Evolutionary conservation across 53 echinoderm and acorn worm genomes (phyloP).

Genomic region (Echinarachnius parma): DNA sequence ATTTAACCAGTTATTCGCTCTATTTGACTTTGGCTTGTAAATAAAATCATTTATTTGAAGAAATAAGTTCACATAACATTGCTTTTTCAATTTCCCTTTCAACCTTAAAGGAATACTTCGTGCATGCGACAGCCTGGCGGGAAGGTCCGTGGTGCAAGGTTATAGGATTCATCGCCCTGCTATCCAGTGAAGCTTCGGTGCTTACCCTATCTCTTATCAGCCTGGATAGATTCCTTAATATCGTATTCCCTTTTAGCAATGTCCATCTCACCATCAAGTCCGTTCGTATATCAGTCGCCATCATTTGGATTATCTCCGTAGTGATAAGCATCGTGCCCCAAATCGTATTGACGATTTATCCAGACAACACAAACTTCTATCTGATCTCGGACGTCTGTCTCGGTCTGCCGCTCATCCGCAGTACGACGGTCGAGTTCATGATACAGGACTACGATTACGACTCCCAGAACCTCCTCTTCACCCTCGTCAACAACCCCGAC

Average conservation of each 20-base stretch:
- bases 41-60: too few relatives aligned
- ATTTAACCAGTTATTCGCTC: too few relatives aligned
- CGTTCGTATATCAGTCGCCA: constrained; percentile 12
- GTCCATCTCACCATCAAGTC: constrained; percentile 24
- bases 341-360: background rate
- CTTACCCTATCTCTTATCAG: constrained; percentile 62
- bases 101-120: constrained; percentile 40
- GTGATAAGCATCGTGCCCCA: constrained; percentile 37
- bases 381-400: constrained; percentile 63
- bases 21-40: too few relatives aligned
- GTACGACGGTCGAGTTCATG: constrained; percentile 20
- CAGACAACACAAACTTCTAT: constrained; percentile 20
- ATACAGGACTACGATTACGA: constrained; percentile 2
- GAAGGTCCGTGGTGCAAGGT: constrained; percentile 46
- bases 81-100: too few relatives aligned
- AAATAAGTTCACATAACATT: too few relatives aligned
- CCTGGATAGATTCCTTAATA: constrained; percentile 54
- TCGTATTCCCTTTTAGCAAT: constrained; percentile 47
- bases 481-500: background rate
- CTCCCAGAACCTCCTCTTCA: background rate
- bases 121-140: constrained; percentile 52
- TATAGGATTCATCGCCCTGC: constrained; percentile 47
- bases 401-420: constrained; percentile 55
- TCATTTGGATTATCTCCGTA: constrained; percentile 49
- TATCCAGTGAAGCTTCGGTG: constrained; percentile 68